Conservation (phyloP, 2,113 vertebrate genomes). For the Ictalurus punctatus region DNA sequence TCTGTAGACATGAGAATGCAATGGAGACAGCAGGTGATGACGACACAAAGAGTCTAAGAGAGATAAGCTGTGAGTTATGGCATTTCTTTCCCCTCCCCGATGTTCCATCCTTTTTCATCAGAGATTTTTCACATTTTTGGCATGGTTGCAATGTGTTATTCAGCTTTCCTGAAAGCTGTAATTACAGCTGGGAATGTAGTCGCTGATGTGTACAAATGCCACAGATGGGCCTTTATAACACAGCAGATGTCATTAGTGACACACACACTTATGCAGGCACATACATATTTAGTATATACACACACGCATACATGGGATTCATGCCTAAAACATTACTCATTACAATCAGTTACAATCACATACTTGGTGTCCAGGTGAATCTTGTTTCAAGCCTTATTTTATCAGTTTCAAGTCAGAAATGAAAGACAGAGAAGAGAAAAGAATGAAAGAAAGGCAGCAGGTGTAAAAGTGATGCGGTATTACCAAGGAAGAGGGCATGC, state of each 20-base stretch:
- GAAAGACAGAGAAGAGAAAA: not conserved
- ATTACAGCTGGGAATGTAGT: slow-evolving; percentile 43
- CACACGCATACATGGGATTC: not conserved
- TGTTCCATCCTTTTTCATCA: slow-evolving; percentile 8
- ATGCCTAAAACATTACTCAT: not conserved
- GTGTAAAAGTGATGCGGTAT: slow-evolving; percentile 42
- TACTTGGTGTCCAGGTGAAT: not conserved
- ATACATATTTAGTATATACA: not conserved
- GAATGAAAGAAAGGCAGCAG: not conserved
- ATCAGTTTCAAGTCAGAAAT: not conserved
- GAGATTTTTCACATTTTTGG: slow-evolving; percentile 48
- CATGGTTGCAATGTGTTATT: slow-evolving; percentile 45
- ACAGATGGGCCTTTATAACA: slow-evolving; percentile 16
- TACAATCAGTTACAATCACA: not conserved
- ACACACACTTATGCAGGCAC: not conserved
- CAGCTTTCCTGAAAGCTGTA: slow-evolving; percentile 25
- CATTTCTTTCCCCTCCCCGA: not conserved
- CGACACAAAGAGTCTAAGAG: slow-evolving; percentile 30
- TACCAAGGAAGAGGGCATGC: slow-evolving; percentile 95
- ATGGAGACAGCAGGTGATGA: slow-evolving; percentile 24
- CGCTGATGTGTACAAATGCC: not conserved
- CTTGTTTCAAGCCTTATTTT: not conserved
- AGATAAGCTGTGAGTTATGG: slow-evolving; percentile 43
- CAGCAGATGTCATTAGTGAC: not conserved
- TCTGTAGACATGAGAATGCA: slow-evolving; percentile 40